Evolutionary conservation across 2,888 invertebrate genomes (phyloP), one percentile per base, ranked within the genome.

Genomic region (Hirtodrosophila cameraria): DNA sequence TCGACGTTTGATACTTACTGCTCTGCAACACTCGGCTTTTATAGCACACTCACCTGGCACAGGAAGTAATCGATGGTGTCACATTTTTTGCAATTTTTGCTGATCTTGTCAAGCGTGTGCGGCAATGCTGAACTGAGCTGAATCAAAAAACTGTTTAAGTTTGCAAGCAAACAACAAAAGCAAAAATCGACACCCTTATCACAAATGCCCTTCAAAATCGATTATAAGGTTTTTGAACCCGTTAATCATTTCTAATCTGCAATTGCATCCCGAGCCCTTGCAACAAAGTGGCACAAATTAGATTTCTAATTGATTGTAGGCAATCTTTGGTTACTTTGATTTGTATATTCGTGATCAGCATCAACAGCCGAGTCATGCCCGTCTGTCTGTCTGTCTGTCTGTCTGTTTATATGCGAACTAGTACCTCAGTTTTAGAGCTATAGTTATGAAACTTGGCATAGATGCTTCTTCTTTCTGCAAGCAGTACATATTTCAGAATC

Each of bases 1-100:
- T 63, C 63, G 61, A 39, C 81, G 86, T 75, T 83, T 81, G 87
- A 81, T 87, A 50, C 23, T 38, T 45, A 35, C 50, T 30, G 25
- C 18, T 15, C 8, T 1, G 4, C 8, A 3, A 4, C 31, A 3
- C 5, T 16, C 15, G 54, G 46, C 36, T 86, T 80, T 66, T 80
- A 87, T 87, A 82, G 46, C 48, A 30, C 46, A 60, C 74, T 60
- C 55, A 60, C 50, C 42, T 9, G 9, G 27, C 25, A 33, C n/a
- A 49, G 53, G 31, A 62, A 65, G 41, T 59, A 27, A 28, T 9
- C 23, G 42, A n/a, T 39, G 48, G 46, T 62, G 45, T 57, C 58
- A 36, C 15, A 30, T 35, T 43, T 48, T 38, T 20, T 39, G 43
- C 46, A 38, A 36, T 60, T 78, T 82, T 16, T 67, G 78, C 86